These are phyloP conservation scores for Gymnocephalus cernua DNA, from an alignment of 2,113 vertebrate species.

Conservation along the genomic window DNA sequence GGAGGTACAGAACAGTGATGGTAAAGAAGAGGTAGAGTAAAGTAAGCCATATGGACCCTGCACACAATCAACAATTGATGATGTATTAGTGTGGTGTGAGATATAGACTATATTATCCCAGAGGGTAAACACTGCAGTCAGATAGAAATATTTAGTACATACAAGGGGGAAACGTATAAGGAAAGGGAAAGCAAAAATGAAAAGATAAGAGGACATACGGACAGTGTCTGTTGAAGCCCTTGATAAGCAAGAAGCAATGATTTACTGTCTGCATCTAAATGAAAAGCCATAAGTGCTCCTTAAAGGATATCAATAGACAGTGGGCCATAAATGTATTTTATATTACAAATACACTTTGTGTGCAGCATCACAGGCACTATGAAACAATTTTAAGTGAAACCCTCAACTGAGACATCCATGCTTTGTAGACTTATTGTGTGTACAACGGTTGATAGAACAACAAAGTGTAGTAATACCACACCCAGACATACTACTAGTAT, in stretches of 20 bases:
- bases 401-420: constrained; percentile 6
- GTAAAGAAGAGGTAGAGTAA: constrained; percentile 8
- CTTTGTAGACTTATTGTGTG: constrained; percentile 4
- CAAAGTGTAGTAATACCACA: too few species aligned
- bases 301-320: constrained; percentile 23
- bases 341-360: constrained; percentile 30
- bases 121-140: constrained; percentile 8
- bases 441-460: background rate
- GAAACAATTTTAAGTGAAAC: constrained; percentile 24
- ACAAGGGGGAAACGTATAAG: background rate
- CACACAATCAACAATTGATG: constrained; percentile 29
- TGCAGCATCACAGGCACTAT: constrained; percentile 7
- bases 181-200: constrained; percentile 9
- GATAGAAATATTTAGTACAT: constrained; percentile 9
- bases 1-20: background rate
- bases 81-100: background rate
- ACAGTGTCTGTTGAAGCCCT: background rate
- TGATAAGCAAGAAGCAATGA: constrained; percentile 6
- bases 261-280: constrained; percentile 16
- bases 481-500: too few species aligned
- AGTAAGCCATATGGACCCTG: constrained; percentile 7
- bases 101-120: constrained; percentile 1
- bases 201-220: background rate
- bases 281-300: constrained; percentile 22
- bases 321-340: constrained; percentile 47